Base-by-base conservation (phyloP, 2,888 invertebrate genomes). In the Mayetiola destructor region DNA sequence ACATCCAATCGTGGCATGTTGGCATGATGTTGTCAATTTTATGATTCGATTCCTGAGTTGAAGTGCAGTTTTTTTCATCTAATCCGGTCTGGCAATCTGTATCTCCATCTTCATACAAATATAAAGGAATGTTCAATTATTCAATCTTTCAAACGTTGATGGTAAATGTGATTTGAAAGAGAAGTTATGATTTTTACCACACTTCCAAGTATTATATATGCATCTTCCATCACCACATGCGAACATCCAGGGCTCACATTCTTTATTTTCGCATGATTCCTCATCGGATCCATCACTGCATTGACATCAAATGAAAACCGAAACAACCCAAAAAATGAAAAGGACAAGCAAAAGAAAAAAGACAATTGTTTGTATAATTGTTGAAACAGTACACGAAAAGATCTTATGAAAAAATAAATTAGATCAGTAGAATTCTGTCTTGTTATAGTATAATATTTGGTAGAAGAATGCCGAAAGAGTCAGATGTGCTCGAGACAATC, bases 1-100 rank as follows among this genome's bases (percentile, higher is more conserved):
- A 88, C 86, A 86, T 87, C 84, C 85, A 87, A 61, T 83, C 81
- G 53, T 79, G 76, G 64, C 87, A 87, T 0, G 76, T 71, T 6
- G 62, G 73, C 72, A 60, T 64, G 69, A 64, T 69, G 62, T 66
- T 65, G 12, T 58, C 40, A 1, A 35, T 39, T 30, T 62, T 59
- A 16, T 63, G 59, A 16, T 61, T 61, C 60, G 21, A 61, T 61
- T 6, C 64, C 61, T 30, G 70, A 65, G 68, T 60, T 65, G 58
- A 63, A 0, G 78, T 76, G 65, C 88, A 89, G 64, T 85, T 82
- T 3, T 67, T 66, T 68, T 89, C 90, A 66, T 90, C 90, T 0
- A 80, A 79, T 1, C 73, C 74, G 63, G 84, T 84, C 10, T 74
- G 69, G 65, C 88, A 87, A 66, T 87, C 86, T 60, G 77, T 75